A percentile compares a stretch with the other conserved stretches of the same genome.
Conservation (phyloP, 2,888 invertebrate species). For the Xestia c-nigrum region DNA sequence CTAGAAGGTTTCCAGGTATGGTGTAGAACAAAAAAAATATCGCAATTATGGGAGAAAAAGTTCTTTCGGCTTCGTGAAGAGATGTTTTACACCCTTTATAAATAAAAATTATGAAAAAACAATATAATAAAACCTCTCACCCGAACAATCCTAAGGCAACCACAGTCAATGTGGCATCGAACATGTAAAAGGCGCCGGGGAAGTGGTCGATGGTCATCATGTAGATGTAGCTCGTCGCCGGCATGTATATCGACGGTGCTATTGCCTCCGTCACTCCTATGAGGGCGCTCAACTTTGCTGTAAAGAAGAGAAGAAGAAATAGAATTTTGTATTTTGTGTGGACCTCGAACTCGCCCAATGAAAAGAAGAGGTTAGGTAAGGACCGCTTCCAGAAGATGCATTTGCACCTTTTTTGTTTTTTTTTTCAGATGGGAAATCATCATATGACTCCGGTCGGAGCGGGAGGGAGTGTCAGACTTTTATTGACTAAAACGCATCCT, state of each 20-base stretch:
- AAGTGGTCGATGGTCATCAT: constrained; percentile 86
- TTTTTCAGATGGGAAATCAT: no score
- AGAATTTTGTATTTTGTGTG: background rate
- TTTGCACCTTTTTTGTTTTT: no score
- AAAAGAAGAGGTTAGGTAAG: background rate
- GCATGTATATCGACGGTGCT: constrained; percentile 89
- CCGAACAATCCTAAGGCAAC: constrained; percentile 84
- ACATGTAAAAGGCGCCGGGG: constrained; percentile 90
- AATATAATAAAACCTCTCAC: constrained; percentile 74
- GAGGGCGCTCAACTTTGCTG: constrained; percentile 89
- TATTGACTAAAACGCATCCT: no score
- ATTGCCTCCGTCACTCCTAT: constrained; percentile 91
- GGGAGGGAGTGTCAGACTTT: no score
- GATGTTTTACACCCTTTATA: no score
- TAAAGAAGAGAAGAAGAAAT: constrained; percentile 19
- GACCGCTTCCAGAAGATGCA: background rate
- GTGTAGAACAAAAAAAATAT: no score
- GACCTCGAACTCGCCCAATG: background rate
- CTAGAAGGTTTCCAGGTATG: no score
- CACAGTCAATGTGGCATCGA: constrained; percentile 87
- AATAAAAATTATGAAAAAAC: background rate
- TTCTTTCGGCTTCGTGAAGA: no score
- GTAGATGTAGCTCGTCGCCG: constrained; percentile 90
- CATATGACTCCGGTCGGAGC: no score
- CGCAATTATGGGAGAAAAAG: no score